Base-by-base conservation (phyloP, 2,888 invertebrate genomes). In the Bimastos eiseni region DNA sequence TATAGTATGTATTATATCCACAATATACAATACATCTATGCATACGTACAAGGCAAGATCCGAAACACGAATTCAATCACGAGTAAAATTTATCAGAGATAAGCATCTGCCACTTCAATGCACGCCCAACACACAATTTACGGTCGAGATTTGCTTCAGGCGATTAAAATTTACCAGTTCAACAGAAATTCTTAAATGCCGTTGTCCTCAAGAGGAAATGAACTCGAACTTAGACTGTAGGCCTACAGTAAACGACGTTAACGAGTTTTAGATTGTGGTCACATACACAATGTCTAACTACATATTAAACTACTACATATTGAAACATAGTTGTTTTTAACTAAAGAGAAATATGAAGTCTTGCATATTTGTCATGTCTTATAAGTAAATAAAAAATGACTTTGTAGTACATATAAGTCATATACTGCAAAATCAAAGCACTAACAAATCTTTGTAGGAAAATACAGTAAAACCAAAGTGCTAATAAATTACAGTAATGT, bases 1-100 rank as follows among this genome's bases (percentile, higher is more conserved):
- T 70, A 70, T 70, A n/a, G n/a, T n/a, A 70, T 70, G 70, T n/a
- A 70, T 70, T 49, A n/a, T 70, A 70, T 49, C 49, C 49, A 41
- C 41, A 24, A 49, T 70, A 70, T n/a, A 70, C 70, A 30, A 70
- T 70, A n/a, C 70, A 49, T 49, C 8, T 70, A 70, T 70, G 70
- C 70, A 70, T 70, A 70, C 70, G 8, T 70, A n/a, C 70, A 70
- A 70, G 70, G 70, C 70, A 70, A 70, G 70, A 70, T 70, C 70
- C n/a, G 70, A 70, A n/a, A 70, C 70, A 70, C n/a, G 4, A 49
- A 41, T 11, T 49, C 24, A 49, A 49, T 49, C 21, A 49, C 49
- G 49, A 21, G 1, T 49, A 49, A 4, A 49, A 49, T 49, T 21
- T 49, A 49, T 49, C 49, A 49, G 49, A 49, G 49, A 49, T 49